A percentile compares a stretch with the other conserved stretches of the same genome.
Evolutionary conservation across 2,888 invertebrate species (phyloP).

Genomic region (Netelia melanura): DNA sequence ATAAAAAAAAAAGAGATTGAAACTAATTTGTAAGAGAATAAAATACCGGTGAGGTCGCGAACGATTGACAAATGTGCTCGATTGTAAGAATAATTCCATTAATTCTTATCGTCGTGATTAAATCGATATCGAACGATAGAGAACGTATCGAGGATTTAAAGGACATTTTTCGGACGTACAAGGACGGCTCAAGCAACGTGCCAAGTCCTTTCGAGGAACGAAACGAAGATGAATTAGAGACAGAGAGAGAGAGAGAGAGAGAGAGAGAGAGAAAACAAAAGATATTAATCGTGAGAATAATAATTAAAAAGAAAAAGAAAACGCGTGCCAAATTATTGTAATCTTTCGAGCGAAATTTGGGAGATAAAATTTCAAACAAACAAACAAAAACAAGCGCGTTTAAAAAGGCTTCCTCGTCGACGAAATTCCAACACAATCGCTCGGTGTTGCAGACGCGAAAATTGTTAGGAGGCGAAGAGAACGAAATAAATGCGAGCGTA

Average conservation of each 20-base stretch:
- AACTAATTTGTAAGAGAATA: conserved; percentile 13
- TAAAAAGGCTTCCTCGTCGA: conserved; percentile 47
- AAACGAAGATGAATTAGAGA: conserved; percentile 15
- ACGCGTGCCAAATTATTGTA: conserved; percentile 64
- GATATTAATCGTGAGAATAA: conserved; percentile 28
- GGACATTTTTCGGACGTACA: not conserved
- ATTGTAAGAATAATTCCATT: conserved; percentile 39
- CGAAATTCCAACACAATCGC: conserved; percentile 23
- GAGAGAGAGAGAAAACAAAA: conserved; percentile 9
- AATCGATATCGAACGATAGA: not conserved
- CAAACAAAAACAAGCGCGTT: not conserved
- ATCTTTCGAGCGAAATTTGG: conserved; percentile 50
- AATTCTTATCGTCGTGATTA: conserved; percentile 16
- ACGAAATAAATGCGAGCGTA: not conserved
- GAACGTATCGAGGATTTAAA: not conserved
- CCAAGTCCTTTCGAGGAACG: conserved; percentile 66
- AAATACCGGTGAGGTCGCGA: conserved; percentile 41
- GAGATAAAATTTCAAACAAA: not conserved
- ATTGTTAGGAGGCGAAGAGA: not conserved
- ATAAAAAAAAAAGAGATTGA: conserved; percentile 19
- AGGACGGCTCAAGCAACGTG: conserved; percentile 64
- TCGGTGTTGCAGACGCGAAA: conserved; percentile 36
- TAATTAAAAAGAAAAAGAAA: not conserved
- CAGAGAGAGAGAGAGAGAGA: not conserved
- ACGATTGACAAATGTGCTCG: conserved; percentile 47